Base-by-base conservation (phyloP, 2,888 invertebrate genomes). In the Lasioglossum leucozonium region DNA sequence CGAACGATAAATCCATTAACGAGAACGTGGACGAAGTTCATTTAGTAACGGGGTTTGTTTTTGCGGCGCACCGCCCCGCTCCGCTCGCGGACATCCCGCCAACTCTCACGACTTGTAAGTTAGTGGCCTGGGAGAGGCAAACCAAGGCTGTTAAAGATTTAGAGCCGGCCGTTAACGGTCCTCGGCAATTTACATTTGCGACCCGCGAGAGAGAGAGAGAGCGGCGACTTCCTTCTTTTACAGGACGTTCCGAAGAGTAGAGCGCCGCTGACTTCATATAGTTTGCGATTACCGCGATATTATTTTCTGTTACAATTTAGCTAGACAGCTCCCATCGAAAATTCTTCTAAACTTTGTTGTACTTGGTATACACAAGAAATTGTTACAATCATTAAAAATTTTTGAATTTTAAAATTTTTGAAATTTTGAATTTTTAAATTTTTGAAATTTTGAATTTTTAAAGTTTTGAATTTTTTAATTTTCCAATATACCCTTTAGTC, bases 161-260 rank as follows among this genome's bases (percentile, higher is more conserved):
- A 92, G 90, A 91, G 90, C 86, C 90, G 87, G 86, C 87, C 90
- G 90, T 91, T 91, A 91, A 92, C 90, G 90, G 90, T 88, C 89
- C 85, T 76, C 77, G 78, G 86, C 85, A 85, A 92, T 92, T 92
- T 92, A 89, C 91, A 92, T 92, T 87, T 88, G 86, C 87, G 87
- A 89, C 85, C 85, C 80, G 81, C 87, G 84, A 77, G 82, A 55
- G 76, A 77, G 82, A 55, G 76, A 77, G 47, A 81, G 71, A 65
- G 37, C 81, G 72, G 76, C 79, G 81, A 78, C 83, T 72, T 80
- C 79, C 79, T 75, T 72, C 34, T 77, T 77, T 83, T 76, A 22
- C 74, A 42, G 30, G 8, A 42, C 62, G 22, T 62, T 26, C 22
- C 11, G 34, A 34, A 34, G 65, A 34, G 34, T 65, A 65, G 65